A percentile compares a stretch with the other conserved stretches of the same genome.
phyloP scores from a whole-genome alignment of 1,140 invertebrate genomes.

The Metopolophium dirhodum region DNA sequence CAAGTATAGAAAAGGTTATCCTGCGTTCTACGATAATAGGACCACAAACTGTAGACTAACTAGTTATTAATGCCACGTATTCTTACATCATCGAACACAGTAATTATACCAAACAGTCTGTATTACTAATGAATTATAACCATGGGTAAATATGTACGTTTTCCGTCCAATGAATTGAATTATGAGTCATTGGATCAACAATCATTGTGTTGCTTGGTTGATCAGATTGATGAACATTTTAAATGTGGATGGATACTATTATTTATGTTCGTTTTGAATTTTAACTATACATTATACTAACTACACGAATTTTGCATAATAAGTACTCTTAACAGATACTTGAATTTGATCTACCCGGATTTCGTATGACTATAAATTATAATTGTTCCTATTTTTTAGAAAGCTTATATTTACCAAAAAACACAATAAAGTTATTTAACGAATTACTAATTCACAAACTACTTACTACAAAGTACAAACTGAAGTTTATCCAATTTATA shows the following conservation, averaged over 20 bases:
- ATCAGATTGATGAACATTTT: background rate
- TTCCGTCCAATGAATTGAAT: background rate
- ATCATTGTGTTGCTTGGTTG: background rate
- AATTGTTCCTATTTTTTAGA: background rate
- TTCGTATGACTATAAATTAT: no score
- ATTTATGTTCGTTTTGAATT: background rate
- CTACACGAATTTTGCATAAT: background rate
- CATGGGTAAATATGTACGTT: background rate
- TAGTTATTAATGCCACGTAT: background rate
- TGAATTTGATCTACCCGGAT: background rate
- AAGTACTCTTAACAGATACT: background rate
- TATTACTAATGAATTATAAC: background rate
- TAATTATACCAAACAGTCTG: background rate
- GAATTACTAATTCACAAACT: background rate
- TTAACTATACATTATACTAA: background rate
- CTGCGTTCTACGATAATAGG: background rate
- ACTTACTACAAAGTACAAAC: background rate
- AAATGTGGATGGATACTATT: background rate
- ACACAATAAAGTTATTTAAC: background rate
- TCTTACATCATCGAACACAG: background rate
- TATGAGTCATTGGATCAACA: background rate
- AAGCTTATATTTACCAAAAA: background rate
- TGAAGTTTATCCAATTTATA: background rate
- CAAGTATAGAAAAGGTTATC: constrained; percentile 17
- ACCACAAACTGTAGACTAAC: background rate